These are phyloP conservation scores for Galerucella nymphaeae DNA, from an alignment of 2,888 invertebrate genomes.

Conservation along the genomic window DNA sequence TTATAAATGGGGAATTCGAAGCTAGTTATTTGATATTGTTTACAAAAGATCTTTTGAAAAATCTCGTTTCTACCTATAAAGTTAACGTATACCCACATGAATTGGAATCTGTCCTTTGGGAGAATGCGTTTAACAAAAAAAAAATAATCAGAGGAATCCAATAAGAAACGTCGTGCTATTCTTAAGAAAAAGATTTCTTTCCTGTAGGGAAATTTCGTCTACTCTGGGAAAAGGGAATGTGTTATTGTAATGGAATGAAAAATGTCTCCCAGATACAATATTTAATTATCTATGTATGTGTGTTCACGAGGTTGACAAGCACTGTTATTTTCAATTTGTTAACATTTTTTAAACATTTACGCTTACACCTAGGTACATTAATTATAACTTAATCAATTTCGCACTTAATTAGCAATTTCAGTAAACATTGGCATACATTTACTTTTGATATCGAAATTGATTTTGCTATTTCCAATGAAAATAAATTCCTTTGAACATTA, in stretches of 20 bases:
- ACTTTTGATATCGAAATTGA: background rate
- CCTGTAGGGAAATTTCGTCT: constrained; percentile 33
- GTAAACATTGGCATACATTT: background rate
- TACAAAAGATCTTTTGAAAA: background rate
- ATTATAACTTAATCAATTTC: background rate
- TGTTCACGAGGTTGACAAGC: constrained; percentile 25
- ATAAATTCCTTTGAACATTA: background rate
- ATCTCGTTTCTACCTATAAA: background rate
- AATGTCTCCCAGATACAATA: constrained; percentile 21
- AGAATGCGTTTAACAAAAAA: constrained; percentile 23
- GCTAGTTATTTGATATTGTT: background rate
- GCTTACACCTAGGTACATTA: too few relatives aligned
- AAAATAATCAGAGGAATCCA: constrained; percentile 30
- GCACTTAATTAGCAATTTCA: background rate
- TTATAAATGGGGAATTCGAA: too few relatives aligned
- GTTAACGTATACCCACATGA: background rate
- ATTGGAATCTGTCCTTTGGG: constrained; percentile 12
- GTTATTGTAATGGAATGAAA: constrained; percentile 37
- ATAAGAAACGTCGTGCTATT: constrained; percentile 23
- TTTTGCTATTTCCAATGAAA: constrained; percentile 5
- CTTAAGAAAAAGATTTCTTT: constrained; percentile 17
- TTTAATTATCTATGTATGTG: constrained; percentile 32
- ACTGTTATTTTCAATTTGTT: constrained; percentile 34
- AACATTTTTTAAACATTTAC: constrained; percentile 15
- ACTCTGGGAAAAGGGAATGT: constrained; percentile 22